Evolutionary conservation across 2,797 vertebrate species (phyloP), one percentile per base, ranked within the genome.

Genomic region (Myotis vivesi): DNA sequence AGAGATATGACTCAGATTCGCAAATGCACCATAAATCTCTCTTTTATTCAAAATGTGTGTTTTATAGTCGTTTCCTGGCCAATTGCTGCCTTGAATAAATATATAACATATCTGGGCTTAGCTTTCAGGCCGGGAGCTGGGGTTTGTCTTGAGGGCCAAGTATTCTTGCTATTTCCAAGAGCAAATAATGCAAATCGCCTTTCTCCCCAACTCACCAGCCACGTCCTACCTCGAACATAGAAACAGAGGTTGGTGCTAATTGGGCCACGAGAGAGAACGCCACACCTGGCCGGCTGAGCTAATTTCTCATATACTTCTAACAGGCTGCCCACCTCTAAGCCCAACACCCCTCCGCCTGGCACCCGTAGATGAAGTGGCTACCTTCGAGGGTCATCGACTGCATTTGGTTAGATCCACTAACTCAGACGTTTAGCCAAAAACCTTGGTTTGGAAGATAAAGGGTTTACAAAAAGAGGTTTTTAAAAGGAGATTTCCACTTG

Each of bases 41-140:
- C 83, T 98, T 98, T 98, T 98, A 98, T 98, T 98, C 98, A 97
- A 98, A 98, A 98, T 98, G 98, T 98, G 98, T 98, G 98, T 97
- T 98, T 98, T 98, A 98, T 97, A 96, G 98, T 97, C 92, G 36
- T 98, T 98, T 98, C 98, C 98, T 98, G 98, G 98, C 98, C 98
- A 98, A 98, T 98, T 97, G 97, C 97, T 98, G 97, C 98, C 98
- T 98, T 0, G 75, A 95, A 98, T 98, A 98, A 98, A 98, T 98
- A 98, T 97, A 98, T 98, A 98, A 98, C 97, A 96, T 98, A 98
- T 97, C 97, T 97, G 97, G 95, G 92, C 96, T 96, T 33, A 82
- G 95, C 87, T 94, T 97, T 95, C 66, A 84, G 96, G 93, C 83
- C 95, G 71, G 55, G 66, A 19, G 3, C 73, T 94, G 96, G 95